These are phyloP conservation scores for Orchesella flavescens DNA, from an alignment of 2,888 invertebrate species.

Conservation along the genomic window DNA sequence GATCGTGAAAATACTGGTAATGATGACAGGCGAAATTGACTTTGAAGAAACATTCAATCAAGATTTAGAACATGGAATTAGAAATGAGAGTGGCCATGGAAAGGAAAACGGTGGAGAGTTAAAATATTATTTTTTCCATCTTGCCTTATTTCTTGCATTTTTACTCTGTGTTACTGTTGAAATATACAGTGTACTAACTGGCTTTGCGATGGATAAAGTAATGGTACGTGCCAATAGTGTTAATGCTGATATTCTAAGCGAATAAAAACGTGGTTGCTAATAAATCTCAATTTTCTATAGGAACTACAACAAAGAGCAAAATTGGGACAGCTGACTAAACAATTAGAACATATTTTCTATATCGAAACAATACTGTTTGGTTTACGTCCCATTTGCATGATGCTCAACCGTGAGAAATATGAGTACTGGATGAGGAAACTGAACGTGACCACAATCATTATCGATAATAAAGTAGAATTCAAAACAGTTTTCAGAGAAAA, in stretches of 20 bases:
- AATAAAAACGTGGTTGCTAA: too few species aligned
- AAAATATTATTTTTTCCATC: constrained; percentile 32
- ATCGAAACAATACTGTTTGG: constrained; percentile 45
- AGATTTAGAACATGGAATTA: constrained; percentile 22
- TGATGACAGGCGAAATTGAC: constrained; percentile 65
- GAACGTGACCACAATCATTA: constrained; percentile 53
- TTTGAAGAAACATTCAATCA: constrained; percentile 61
- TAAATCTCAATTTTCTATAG: too few species aligned
- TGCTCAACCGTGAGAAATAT: constrained; percentile 22
- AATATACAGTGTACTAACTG: constrained; percentile 56
- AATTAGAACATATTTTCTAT: constrained; percentile 59
- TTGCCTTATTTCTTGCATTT: constrained; percentile 54
- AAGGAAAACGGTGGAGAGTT: neutral
- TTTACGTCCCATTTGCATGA: constrained; percentile 37
- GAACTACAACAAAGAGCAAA: constrained; percentile 59
- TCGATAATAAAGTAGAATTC: constrained; percentile 56
- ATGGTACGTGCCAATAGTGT: constrained; percentile 44
- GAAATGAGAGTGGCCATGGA: constrained; percentile 30
- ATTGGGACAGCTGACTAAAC: constrained; percentile 53
- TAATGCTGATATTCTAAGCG: too few species aligned
- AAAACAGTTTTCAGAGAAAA: constrained; percentile 52
- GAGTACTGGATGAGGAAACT: constrained; percentile 44
- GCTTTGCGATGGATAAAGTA: constrained; percentile 59
- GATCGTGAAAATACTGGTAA: constrained; percentile 59
- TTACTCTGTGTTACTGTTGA: constrained; percentile 54